Evolutionary conservation across 1,140 invertebrate genomes (phyloP).

Genomic region (Papilio xuthus): DNA sequence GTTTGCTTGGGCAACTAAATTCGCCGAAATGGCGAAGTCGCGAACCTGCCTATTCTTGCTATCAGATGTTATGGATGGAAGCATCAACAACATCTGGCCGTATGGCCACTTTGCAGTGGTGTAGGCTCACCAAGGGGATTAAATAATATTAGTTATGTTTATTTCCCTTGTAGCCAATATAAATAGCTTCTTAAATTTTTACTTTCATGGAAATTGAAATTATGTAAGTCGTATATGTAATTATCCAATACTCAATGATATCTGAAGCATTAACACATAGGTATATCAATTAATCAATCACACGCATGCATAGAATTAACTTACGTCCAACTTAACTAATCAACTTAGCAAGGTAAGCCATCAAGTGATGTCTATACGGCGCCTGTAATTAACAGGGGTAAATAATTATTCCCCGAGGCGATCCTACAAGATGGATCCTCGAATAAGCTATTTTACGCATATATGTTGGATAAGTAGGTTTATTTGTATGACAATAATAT

Average conservation of each 20-base stretch:
- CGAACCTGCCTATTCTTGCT: too few species aligned
- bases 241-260: background rate
- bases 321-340: conserved; percentile 37
- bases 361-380: conserved; percentile 29
- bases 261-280: background rate
- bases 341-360: conserved; percentile 32
- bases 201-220: too few species aligned
- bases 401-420: conserved; percentile 34
- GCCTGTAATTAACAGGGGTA: conserved; percentile 33
- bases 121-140: too few species aligned
- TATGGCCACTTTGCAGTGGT: too few species aligned
- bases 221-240: background rate
- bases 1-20: too few species aligned
- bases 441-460: conserved; percentile 19
- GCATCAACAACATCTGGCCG: too few species aligned
- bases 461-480: conserved; percentile 6
- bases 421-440: background rate
- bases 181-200: too few species aligned
- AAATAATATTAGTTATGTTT: too few species aligned
- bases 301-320: conserved; percentile 3
- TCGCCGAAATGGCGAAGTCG: too few species aligned
- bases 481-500: background rate
- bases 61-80: too few species aligned
- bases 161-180: too few species aligned
- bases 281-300: background rate